Conservation (phyloP, 2,113 vertebrate genomes). For the Gymnarchus niloticus region DNA sequence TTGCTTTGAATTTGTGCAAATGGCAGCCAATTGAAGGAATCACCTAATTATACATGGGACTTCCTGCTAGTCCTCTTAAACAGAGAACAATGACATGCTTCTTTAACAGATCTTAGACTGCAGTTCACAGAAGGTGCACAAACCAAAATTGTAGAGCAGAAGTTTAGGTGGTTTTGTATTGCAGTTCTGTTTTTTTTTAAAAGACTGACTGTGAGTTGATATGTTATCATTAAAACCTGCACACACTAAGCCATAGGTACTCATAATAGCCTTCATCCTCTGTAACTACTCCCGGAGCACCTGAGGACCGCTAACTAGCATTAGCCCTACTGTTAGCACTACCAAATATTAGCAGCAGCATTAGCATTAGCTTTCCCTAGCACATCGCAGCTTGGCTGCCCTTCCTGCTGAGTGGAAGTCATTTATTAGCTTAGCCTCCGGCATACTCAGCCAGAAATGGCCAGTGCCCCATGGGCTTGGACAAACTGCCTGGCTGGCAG, state of each 20-base stretch:
- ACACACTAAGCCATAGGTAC: not conserved
- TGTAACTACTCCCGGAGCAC: not conserved
- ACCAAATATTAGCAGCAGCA: slow-evolving; percentile 22
- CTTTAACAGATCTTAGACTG: not conserved
- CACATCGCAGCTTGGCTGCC: slow-evolving; percentile 10
- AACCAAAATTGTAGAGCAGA: not conserved
- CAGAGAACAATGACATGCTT: not conserved
- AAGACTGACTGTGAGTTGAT: not conserved
- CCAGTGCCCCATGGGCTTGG: slow-evolving; percentile 2
- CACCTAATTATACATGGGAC: not conserved
- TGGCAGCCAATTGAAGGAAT: slow-evolving; percentile 7
- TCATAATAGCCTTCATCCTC: not conserved
- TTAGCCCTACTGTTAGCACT: slow-evolving; percentile 24
- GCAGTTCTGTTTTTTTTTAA: too few relatives aligned
- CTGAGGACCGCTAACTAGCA: not conserved
- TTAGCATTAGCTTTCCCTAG: slow-evolving; percentile 10
- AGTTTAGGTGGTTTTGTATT: too few relatives aligned
- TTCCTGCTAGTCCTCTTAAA: not conserved
- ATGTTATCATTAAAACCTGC: not conserved
- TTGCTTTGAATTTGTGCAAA: not conserved
- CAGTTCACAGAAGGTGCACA: not conserved
- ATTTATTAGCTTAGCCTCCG: slow-evolving; percentile 38
- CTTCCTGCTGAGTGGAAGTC: slow-evolving; percentile 42
- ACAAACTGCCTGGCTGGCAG: slow-evolving; percentile 2
- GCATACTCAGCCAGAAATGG: not conserved